These are phyloP conservation scores for Zaprionus gabonicus DNA, from an alignment of 1,140 invertebrate species.

Conservation along the genomic window DNA sequence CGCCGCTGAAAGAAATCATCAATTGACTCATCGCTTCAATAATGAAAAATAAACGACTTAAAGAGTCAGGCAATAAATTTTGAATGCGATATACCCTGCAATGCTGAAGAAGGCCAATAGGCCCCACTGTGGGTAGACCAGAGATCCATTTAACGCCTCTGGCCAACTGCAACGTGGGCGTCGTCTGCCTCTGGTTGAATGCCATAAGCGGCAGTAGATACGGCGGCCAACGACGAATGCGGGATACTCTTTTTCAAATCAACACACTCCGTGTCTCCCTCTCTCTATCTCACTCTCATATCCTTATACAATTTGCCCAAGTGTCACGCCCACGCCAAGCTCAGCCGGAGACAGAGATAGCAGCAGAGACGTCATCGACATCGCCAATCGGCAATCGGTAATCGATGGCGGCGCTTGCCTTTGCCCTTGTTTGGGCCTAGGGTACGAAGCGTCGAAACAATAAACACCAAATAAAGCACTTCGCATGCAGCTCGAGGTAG, in stretches of 20 bases:
- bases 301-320: conserved; percentile 28
- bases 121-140: conserved; percentile 16
- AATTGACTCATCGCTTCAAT: conserved; percentile 4
- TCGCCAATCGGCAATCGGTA: neutral
- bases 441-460: conserved; percentile 70
- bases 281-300: neutral
- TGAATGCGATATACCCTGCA: conserved; percentile 1
- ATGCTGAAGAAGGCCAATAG: conserved; percentile 1
- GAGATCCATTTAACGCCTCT: conserved; percentile 41
- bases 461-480: conserved; percentile 80
- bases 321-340: conserved; percentile 31
- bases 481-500: conserved; percentile 50
- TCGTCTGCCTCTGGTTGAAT: conserved; percentile 7
- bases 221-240: neutral
- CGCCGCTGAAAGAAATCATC: conserved; percentile 3
- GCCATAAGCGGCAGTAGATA: neutral
- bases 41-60: neutral
- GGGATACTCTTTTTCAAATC: conserved; percentile 12
- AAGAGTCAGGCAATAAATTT: conserved; percentile 1
- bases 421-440: conserved; percentile 61
- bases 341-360: conserved; percentile 21
- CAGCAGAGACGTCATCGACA: conserved; percentile 32
- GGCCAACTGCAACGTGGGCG: conserved; percentile 36
- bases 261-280: too few relatives aligned
- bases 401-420: conserved; percentile 13